Evolutionary conservation across 2,888 invertebrate species (phyloP).

Genomic region (Alentia gelatinosa): DNA sequence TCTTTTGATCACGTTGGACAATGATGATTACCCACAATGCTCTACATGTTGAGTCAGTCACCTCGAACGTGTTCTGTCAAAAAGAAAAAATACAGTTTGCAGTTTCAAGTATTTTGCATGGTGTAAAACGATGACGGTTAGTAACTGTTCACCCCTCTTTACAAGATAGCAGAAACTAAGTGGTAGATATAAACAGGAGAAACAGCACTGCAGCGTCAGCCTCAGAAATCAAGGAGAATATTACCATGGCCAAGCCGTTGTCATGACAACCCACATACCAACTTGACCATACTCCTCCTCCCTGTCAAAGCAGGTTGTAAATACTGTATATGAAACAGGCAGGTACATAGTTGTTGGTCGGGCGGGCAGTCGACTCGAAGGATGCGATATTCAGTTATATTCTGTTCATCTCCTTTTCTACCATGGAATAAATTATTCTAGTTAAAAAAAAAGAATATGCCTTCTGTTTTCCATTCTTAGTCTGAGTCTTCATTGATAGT

Average conservation of each 20-base stretch:
- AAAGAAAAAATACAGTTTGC: slow-evolving; percentile 55
- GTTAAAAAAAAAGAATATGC: slow-evolving; percentile 53
- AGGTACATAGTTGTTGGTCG: slow-evolving; percentile 42
- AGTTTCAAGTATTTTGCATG: slow-evolving; percentile 57
- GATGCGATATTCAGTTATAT: slow-evolving; percentile 56
- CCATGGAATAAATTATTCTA: slow-evolving; percentile 69
- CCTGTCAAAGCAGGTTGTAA: slow-evolving; percentile 31
- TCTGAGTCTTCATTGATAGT: neutral
- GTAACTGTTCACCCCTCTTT: slow-evolving; percentile 42
- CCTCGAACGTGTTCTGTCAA: slow-evolving; percentile 28
- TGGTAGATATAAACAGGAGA: slow-evolving; percentile 50
- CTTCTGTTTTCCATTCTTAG: slow-evolving; percentile 44
- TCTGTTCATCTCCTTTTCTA: slow-evolving; percentile 66
- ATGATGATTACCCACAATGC: slow-evolving; percentile 35
- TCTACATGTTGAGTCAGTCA: slow-evolving; percentile 35
- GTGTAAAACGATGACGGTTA: slow-evolving; percentile 16
- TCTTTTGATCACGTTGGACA: slow-evolving; percentile 10
- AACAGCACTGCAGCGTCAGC: slow-evolving; percentile 47
- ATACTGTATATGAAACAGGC: slow-evolving; percentile 49
- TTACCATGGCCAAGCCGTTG: slow-evolving; percentile 42
- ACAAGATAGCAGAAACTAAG: slow-evolving; percentile 37
- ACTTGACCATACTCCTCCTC: slow-evolving; percentile 32
- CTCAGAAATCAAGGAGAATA: slow-evolving; percentile 40
- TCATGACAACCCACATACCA: slow-evolving; percentile 51
- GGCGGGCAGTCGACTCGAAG: slow-evolving; percentile 45